Conservation (phyloP, 2,113 vertebrate species). For the Nothobranchius furzeri region DNA sequence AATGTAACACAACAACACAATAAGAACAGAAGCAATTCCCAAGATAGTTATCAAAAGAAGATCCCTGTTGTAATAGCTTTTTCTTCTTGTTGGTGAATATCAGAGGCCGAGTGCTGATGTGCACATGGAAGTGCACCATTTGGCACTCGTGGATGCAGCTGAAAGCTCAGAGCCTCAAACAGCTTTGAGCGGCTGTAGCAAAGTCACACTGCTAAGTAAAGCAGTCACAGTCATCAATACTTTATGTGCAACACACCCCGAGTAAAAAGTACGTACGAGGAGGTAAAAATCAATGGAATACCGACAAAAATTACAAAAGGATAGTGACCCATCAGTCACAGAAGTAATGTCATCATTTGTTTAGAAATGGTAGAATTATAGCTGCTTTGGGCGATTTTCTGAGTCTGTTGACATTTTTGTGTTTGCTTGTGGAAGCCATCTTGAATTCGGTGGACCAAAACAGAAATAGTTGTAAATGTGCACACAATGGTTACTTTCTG, state of each 20-base stretch:
- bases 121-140: conserved; percentile 41
- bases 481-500: no score
- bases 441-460: no score
- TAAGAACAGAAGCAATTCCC: conserved; percentile 30
- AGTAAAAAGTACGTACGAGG: conserved; percentile 12
- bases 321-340: no score
- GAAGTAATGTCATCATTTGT: no score
- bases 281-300: neutral
- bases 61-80: conserved; percentile 35
- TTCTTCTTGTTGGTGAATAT: conserved; percentile 33
- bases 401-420: no score
- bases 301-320: no score
- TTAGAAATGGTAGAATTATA: no score
- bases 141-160: conserved; percentile 51
- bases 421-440: no score
- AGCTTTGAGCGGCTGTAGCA: conserved; percentile 29
- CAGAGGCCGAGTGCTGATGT: conserved; percentile 20
- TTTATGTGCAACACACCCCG: conserved; percentile 30
- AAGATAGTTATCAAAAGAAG: conserved; percentile 40
- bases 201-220: conserved; percentile 49
- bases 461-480: no score
- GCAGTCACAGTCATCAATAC: conserved; percentile 45
- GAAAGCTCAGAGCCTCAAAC: conserved; percentile 34
- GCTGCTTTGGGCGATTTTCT: no score
- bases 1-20: conserved; percentile 52